Base-by-base conservation (phyloP, 2,113 vertebrate species). In the Eurypyga helias region DNA sequence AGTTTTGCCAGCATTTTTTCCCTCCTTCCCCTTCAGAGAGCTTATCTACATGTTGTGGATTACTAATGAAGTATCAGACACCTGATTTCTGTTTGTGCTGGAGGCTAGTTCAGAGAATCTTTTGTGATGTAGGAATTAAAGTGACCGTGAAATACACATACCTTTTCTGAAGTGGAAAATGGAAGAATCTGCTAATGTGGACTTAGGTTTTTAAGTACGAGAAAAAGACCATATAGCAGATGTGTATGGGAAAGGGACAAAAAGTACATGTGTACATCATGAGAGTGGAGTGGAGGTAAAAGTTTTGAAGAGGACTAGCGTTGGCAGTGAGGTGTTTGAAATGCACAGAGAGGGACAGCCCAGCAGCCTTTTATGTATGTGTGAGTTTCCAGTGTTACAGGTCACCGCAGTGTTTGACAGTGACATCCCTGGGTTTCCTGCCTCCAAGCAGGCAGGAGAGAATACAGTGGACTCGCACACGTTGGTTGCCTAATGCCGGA, bases 351-450 rank as follows among this genome's bases (percentile, higher is more conserved):
- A 72, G 20, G 70, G 28, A 7, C n/a, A 36, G 29, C 34, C 36
- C 17, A 28, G 18, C 17, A 43, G 57, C 29, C 65, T 83, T 75
- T 66, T 52, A 48, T 51, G n/a, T 51, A 24, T 38, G 26, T 10
- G 11, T 51, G 83, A 57, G 26, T 33, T 75, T 71, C 1, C 3
- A 36, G 54, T 41, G 48, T 67, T 91, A 11, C 23, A 88, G 43
- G 28, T 69, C 57, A 60, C 58, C 2, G 8, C 43, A 66, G 51
- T 83, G 86, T 87, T 96, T 72, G 75, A 23, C 81, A 93, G 83
- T 82, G 81, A 94, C 80, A 69, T 97, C 11, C 17, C 45, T 85
- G 82, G n/a, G 24, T 95, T 95, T 97, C 80, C 11, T 83, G 95
- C 52, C 28, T 83, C 60, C 62, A 58, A 64, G 87, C 46, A 67